Evolutionary conservation across 2,797 vertebrate species (phyloP).

Genomic region (Semotilus atromaculatus): DNA sequence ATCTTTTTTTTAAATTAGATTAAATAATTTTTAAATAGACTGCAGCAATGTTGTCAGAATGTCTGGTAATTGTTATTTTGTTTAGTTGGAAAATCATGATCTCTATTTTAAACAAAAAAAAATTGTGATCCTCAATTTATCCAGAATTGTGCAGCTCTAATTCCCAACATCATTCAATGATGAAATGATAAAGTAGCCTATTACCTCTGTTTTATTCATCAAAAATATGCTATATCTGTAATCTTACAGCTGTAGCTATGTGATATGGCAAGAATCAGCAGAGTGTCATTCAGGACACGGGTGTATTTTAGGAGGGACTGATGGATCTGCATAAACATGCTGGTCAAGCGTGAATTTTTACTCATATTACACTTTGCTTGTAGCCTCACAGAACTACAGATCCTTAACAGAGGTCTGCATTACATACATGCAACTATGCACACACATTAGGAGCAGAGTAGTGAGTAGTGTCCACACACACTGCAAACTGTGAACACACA

Average conservation of each 20-base stretch:
- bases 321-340: slow-evolving; percentile 34
- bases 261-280: background rate
- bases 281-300: background rate
- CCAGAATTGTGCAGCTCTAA: background rate
- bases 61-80: background rate
- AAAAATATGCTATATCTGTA: background rate
- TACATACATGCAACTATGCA: background rate
- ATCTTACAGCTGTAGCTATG: background rate
- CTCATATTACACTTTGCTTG: slow-evolving; percentile 35
- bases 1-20: background rate
- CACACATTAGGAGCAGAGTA: too few species aligned
- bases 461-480: too few species aligned
- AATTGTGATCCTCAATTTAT: background rate
- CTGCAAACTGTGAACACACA: too few species aligned
- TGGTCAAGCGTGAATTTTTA: slow-evolving; percentile 17
- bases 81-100: background rate
- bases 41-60: background rate
- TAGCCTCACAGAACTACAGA: background rate
- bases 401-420: background rate
- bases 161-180: background rate
- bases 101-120: background rate
- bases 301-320: slow-evolving; percentile 47
- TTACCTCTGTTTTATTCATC: background rate
- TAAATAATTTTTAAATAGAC: background rate
- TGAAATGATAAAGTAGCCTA: background rate